phyloP scores from a whole-genome alignment of 1,140 invertebrate species.

The Camponotus vicinus region DNA sequence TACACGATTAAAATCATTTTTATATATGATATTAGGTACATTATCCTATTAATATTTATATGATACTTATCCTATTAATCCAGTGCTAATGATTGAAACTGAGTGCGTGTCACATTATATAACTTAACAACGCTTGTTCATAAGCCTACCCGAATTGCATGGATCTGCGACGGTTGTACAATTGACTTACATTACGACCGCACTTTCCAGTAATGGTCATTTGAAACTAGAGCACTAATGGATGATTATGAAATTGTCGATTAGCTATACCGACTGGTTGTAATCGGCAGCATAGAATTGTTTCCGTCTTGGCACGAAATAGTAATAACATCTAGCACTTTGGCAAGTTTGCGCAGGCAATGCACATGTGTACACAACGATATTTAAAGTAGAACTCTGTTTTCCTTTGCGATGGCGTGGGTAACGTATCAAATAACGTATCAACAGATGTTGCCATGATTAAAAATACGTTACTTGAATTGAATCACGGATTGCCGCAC shows the following conservation, averaged over 20 bases:
- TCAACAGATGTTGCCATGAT: conserved; percentile 11
- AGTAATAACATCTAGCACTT: neutral
- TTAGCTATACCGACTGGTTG: conserved; percentile 52
- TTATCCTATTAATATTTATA: too few species aligned
- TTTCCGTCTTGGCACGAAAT: conserved; percentile 54
- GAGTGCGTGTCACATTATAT: neutral
- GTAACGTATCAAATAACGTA: conserved; percentile 6
- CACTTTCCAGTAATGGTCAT: neutral
- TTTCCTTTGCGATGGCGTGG: neutral
- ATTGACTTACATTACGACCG: conserved; percentile 10
- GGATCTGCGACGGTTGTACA: conserved; percentile 9
- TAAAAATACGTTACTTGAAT: conserved; percentile 40
- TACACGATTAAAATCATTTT: neutral
- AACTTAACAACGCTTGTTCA: neutral
- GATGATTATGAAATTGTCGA: conserved; percentile 54
- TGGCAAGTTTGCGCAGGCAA: conserved; percentile 25
- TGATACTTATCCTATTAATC: neutral
- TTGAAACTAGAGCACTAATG: conserved; percentile 19
- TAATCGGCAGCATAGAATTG: conserved; percentile 64
- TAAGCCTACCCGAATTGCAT: neutral
- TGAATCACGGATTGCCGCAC: conserved; percentile 8
- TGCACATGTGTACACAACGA: neutral
- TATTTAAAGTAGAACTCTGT: conserved; percentile 39
- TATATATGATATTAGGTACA: neutral
- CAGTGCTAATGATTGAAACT: neutral